Evolutionary conservation across 1,140 invertebrate species (phyloP).

Genomic region (Drosophila bocki): DNA sequence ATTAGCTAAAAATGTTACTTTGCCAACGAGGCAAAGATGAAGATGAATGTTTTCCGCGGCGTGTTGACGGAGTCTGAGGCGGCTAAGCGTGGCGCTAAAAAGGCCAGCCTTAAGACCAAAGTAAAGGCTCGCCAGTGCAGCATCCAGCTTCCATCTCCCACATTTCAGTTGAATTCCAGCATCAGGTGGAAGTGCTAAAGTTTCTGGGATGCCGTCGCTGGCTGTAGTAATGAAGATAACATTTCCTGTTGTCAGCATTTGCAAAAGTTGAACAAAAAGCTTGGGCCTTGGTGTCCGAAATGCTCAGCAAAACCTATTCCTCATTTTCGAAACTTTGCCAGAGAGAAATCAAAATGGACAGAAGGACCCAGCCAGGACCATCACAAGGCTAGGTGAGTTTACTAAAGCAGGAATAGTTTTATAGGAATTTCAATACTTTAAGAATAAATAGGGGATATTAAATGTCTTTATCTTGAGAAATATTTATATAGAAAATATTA

Average conservation of each 20-base stretch:
- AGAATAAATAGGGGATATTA: too few species aligned
- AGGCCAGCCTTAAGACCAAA: constrained; percentile 24
- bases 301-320: constrained; percentile 37
- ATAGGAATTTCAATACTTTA: too few species aligned
- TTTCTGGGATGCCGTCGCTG: constrained; percentile 23
- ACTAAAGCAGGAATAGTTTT: too few species aligned
- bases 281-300: constrained; percentile 36
- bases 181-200: constrained; percentile 63
- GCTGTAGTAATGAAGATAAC: constrained; percentile 78
- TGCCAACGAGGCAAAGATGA: constrained; percentile 40
- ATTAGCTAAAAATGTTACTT: constrained; percentile 66
- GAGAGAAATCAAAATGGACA: constrained; percentile 1
- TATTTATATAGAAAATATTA: too few species aligned
- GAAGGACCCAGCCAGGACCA: background rate
- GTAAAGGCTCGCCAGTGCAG: constrained; percentile 14
- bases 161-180: background rate
- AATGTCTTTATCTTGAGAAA: too few species aligned
- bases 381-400: background rate
- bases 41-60: constrained; percentile 52
- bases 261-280: constrained; percentile 61
- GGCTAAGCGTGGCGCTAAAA: constrained; percentile 38
- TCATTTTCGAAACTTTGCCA: constrained; percentile 36
- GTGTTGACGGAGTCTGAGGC: constrained; percentile 2
- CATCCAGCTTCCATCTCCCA: background rate
- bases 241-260: constrained; percentile 77